Evolutionary conservation across 2,888 invertebrate genomes (phyloP), one percentile per base, ranked within the genome.

Genomic region (Sturmia bella): DNA sequence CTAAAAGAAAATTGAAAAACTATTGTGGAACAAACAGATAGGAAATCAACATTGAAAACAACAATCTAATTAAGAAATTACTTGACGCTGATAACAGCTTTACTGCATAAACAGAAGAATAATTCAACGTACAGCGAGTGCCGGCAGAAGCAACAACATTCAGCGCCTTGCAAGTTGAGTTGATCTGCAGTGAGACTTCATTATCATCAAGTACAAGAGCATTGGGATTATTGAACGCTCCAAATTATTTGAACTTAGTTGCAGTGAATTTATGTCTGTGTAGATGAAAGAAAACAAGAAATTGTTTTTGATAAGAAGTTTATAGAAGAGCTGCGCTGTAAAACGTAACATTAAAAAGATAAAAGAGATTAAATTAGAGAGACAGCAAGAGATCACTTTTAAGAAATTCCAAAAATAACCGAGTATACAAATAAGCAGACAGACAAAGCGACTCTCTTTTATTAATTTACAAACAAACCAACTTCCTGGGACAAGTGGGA

Each of bases 351-450:
- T 27, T 54, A 12, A 11, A 63, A n/a, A 54, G 13, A 21, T 39
- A 21, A 76, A 63, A 63, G 78, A 69, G 59, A 43, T 15, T 15
- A 50, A 50, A 6, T 17, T 45, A 61, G 61, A 69, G 64, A 61
- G 50, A 24, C 5, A 48, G 3, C 41, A 39, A 57, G 56, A 43
- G 19, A 11, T 21, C 56, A 17, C 48, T 43, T 5, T 32, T 6
- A 52, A 63, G 32, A 32, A 72, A 80, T 50, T 57, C 54, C 52
- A 69, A 72, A 72, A 56, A 39, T 64, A 21, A 48, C 45, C 37
- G 70, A 57, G 52, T 39, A 57, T 72, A 76, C 70, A 63, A 76
- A 76, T 66, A 63, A 75, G 59, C 52, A 57, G 50, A 39, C 64
- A 52, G 21, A 56, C 48, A 43, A 56, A 78, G 43, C 12, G 76